These are phyloP conservation scores for Halichoerus grypus DNA, from an alignment of 2,113 vertebrate genomes.

Conservation along the genomic window DNA sequence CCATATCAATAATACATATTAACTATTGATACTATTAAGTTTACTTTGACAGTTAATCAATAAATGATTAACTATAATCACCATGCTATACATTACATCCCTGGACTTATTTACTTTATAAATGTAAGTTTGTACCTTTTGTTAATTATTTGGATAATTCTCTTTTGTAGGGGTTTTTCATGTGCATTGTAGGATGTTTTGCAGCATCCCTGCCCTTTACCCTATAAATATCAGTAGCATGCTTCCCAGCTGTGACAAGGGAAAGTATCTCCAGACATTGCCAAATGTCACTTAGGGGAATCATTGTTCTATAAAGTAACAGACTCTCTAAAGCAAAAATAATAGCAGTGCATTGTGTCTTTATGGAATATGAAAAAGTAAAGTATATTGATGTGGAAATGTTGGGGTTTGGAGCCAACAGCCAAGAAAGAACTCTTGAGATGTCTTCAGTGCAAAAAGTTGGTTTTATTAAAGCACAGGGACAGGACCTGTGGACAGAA, in stretches of 20 bases:
- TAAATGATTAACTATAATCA: background rate
- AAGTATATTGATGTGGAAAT: background rate
- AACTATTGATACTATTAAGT: background rate
- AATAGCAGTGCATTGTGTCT: background rate
- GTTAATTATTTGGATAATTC: background rate
- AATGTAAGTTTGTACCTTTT: background rate
- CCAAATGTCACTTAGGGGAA: background rate
- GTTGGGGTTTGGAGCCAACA: background rate
- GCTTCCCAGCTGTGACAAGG: background rate
- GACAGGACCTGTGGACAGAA: background rate
- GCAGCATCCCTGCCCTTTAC: background rate
- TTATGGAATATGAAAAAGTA: background rate
- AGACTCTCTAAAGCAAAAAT: background rate
- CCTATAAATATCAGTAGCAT: accelerated
- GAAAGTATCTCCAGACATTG: background rate
- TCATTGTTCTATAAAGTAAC: background rate
- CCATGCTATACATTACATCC: background rate
- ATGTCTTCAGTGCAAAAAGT: background rate
- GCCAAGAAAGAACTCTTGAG: background rate
- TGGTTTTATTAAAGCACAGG: background rate
- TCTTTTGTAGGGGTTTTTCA: background rate
- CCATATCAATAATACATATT: background rate
- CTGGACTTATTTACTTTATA: background rate
- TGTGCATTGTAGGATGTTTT: accelerated
- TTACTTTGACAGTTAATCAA: background rate